Evolutionary conservation across 2,888 invertebrate species (phyloP).

Genomic region (Philonicus albiceps): DNA sequence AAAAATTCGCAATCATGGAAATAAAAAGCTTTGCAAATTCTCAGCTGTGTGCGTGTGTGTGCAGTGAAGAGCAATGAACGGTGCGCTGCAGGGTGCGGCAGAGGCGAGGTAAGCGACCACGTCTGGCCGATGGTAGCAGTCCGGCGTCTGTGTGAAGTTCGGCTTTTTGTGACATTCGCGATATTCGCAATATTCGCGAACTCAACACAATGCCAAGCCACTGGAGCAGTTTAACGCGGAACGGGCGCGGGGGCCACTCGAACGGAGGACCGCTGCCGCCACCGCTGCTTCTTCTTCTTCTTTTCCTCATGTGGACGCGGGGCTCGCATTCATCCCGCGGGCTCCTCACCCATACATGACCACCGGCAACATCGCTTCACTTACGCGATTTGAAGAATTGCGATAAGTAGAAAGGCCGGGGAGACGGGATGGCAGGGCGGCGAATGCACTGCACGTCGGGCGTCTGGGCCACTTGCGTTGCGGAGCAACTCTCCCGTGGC

Average conservation of each 20-base stretch:
- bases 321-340: background rate
- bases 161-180: conserved; percentile 2
- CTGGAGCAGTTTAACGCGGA: background rate
- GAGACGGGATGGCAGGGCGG: background rate
- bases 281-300: background rate
- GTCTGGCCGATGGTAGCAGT: background rate
- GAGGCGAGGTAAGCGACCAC: background rate
- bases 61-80: background rate
- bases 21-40: conserved; percentile 19
- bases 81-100: background rate
- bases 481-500: background rate
- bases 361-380: background rate
- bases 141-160: background rate
- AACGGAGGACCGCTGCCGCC: background rate
- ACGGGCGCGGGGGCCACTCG: background rate
- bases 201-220: background rate
- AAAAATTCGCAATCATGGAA: conserved; percentile 30
- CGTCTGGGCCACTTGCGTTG: background rate
- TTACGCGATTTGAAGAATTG: background rate
- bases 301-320: background rate
- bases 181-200: background rate
- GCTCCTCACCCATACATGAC: conserved; percentile 35
- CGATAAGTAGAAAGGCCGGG: background rate
- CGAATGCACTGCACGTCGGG: background rate
- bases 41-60: background rate